Conservation (phyloP, 1,140 invertebrate species). For the Trissolcus basalis region DNA sequence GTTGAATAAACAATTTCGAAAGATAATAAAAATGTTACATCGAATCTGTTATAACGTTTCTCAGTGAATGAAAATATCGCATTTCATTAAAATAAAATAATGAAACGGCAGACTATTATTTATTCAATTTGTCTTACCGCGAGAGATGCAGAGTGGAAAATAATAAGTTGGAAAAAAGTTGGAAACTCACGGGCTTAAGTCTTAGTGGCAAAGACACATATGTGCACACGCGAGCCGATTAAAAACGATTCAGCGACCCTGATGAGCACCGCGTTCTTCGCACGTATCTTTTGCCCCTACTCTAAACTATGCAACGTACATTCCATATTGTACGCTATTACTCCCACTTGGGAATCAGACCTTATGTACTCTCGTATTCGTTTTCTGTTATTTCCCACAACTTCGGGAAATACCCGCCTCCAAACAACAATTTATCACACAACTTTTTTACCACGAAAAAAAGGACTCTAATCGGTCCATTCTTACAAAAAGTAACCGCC, state of each 20-base stretch:
- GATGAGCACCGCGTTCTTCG: conserved; percentile 46
- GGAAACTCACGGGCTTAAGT: conserved; percentile 13
- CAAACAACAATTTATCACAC: too few relatives aligned
- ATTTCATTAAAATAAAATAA: too few relatives aligned
- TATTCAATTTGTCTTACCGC: neutral
- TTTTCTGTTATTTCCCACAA: conserved; percentile 19
- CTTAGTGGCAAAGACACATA: conserved; percentile 8
- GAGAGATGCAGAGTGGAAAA: neutral
- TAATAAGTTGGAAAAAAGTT: neutral
- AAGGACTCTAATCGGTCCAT: neutral
- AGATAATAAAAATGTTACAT: too few relatives aligned
- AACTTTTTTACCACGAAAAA: neutral
- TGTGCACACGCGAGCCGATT: conserved; percentile 33
- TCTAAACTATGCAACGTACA: conserved; percentile 6
- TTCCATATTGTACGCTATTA: conserved; percentile 5
- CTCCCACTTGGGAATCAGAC: conserved; percentile 28
- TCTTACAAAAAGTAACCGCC: too few relatives aligned
- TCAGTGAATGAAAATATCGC: too few relatives aligned
- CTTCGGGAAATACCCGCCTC: neutral
- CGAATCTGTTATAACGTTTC: too few relatives aligned
- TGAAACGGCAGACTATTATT: too few relatives aligned
- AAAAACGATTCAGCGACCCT: conserved; percentile 50
- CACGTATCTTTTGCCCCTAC: conserved; percentile 42
- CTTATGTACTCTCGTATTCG: conserved; percentile 1
- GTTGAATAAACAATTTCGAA: too few relatives aligned